Conservation (phyloP, 2,113 vertebrate genomes). For the Silurus meridionalis region DNA sequence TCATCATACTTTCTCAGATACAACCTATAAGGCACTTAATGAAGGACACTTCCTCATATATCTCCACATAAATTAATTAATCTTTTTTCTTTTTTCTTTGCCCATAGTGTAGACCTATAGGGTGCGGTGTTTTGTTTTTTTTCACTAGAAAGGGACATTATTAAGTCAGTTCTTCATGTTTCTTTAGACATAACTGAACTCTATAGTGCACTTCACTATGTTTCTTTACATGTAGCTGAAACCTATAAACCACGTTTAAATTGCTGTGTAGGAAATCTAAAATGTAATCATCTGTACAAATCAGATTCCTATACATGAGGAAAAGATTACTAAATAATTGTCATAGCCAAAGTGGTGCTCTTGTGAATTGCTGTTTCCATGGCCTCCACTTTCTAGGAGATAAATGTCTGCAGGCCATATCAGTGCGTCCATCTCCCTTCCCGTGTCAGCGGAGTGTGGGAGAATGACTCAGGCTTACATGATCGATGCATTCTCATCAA, state of each 20-base stretch:
- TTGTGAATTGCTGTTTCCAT: constrained; percentile 17
- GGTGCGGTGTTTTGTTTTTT: no score
- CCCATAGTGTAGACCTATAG: no score
- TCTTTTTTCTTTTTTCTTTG: no score
- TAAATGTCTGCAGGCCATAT: constrained; percentile 42
- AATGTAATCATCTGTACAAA: background rate
- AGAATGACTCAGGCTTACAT: constrained; percentile 52
- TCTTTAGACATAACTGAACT: background rate
- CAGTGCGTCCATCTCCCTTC: constrained; percentile 47
- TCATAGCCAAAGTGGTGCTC: background rate
- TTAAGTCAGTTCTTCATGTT: background rate
- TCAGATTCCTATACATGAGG: background rate
- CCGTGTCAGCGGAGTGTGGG: constrained; percentile 51
- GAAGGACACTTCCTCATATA: no score
- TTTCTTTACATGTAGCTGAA: background rate
- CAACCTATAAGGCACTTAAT: no score
- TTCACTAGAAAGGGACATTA: no score
- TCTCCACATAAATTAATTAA: no score
- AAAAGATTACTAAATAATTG: background rate
- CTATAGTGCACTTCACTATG: background rate
- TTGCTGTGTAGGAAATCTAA: background rate
- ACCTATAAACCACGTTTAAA: background rate
- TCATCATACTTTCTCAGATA: no score
- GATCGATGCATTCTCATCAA: constrained; percentile 64
- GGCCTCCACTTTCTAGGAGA: constrained; percentile 42